Evolutionary conservation across 2,113 vertebrate species (phyloP).

Genomic region (Misgurnus anguillicaudatus): DNA sequence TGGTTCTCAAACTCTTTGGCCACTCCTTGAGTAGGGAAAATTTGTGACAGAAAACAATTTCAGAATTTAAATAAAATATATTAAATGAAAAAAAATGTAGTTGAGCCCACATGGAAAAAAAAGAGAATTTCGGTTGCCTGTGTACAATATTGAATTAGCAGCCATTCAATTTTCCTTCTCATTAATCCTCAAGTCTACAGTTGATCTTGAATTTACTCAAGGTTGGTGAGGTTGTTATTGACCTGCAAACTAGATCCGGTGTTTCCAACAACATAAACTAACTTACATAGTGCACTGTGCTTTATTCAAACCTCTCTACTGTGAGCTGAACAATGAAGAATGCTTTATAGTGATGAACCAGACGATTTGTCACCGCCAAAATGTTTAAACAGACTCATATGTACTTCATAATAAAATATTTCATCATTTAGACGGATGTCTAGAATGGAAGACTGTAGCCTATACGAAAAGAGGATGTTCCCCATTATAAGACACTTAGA

Average conservation of each 20-base stretch:
- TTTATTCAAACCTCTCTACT: neutral
- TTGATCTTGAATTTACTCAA: neutral
- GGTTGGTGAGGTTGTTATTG: neutral
- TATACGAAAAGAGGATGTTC: constrained; percentile 31
- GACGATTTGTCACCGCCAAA: neutral
- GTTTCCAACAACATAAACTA: neutral
- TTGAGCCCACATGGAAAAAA: too few relatives aligned
- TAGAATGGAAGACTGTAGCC: constrained; percentile 5
- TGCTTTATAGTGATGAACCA: constrained; percentile 9
- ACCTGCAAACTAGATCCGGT: neutral
- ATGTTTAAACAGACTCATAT: constrained; percentile 26
- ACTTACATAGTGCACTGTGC: neutral
- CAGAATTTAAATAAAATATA: too few relatives aligned
- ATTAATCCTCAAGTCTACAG: neutral
- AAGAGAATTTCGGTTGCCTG: neutral
- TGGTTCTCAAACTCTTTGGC: too few relatives aligned
- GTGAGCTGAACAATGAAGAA: constrained; percentile 31
- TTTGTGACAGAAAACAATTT: too few relatives aligned
- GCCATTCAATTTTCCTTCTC: neutral
- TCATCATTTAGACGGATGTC: constrained; percentile 21
- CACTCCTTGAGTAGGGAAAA: too few relatives aligned
- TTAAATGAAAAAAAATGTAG: too few relatives aligned
- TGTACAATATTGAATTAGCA: neutral
- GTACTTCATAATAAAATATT: constrained; percentile 27
- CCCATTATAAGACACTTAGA: neutral